phyloP scores from a whole-genome alignment of 2,797 vertebrate species.

The Hoplostethus atlanticus region DNA sequence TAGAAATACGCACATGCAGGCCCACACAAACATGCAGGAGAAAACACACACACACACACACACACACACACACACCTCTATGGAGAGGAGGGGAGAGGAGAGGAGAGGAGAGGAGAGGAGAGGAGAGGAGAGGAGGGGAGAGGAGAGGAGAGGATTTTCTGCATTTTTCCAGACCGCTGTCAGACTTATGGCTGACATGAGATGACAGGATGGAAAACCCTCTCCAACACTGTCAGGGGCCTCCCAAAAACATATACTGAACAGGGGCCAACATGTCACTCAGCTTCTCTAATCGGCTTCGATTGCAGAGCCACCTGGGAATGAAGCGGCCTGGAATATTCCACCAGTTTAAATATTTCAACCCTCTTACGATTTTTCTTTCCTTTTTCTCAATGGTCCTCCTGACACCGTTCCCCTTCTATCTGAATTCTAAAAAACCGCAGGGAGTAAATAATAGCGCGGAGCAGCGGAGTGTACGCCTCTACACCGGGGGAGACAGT shows the following conservation, averaged over 20 bases:
- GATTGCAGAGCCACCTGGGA: slow-evolving; percentile 45
- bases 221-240: slow-evolving; percentile 21
- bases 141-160: not conserved
- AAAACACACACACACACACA: slow-evolving; percentile 6
- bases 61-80: slow-evolving; percentile 9
- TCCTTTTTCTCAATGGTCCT: slow-evolving; percentile 7
- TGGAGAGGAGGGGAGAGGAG: not conserved
- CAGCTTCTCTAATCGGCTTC: slow-evolving; percentile 41
- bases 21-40: slow-evolving; percentile 29
- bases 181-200: not conserved
- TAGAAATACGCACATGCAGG: slow-evolving; percentile 55
- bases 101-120: not conserved
- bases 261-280: slow-evolving; percentile 40
- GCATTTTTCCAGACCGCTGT: slow-evolving; percentile 33
- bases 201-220: slow-evolving; percentile 25
- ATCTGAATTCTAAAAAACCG: slow-evolving; percentile 47
- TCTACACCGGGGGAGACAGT: slow-evolving; percentile 31
- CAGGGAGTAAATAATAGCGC: slow-evolving; percentile 53
- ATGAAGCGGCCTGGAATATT: slow-evolving; percentile 42
- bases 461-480: slow-evolving; percentile 32
- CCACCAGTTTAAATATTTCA: slow-evolving; percentile 49
- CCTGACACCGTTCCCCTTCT: slow-evolving; percentile 51
- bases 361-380: slow-evolving; percentile 2
- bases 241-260: slow-evolving; percentile 16
- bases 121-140: slow-evolving; percentile 8